Conservation (phyloP, 2,113 vertebrate genomes). For the Antechinus flavipes region DNA sequence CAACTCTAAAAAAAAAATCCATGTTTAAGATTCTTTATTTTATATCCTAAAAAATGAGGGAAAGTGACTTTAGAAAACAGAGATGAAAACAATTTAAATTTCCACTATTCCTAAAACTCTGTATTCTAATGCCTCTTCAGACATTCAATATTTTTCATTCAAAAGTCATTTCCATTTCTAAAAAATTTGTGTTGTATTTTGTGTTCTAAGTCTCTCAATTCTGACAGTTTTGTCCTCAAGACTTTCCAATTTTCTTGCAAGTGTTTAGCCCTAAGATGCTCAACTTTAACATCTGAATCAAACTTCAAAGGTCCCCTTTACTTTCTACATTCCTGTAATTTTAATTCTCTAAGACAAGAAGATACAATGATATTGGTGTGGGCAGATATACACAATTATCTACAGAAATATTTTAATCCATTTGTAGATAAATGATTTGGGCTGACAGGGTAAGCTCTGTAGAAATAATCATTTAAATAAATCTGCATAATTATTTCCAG, state of each 20-base stretch:
- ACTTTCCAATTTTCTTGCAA: background rate
- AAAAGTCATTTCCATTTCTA: background rate
- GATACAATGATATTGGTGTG: background rate
- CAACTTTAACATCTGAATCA: background rate
- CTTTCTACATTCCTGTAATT: background rate
- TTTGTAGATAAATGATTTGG: background rate
- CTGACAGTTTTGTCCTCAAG: background rate
- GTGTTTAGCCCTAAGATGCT: background rate
- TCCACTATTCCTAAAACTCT: background rate
- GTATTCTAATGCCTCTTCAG: background rate
- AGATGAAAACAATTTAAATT: background rate
- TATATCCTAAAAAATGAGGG: background rate
- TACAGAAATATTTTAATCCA: background rate
- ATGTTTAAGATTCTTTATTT: background rate
- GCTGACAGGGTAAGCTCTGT: background rate
- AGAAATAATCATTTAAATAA: constrained; percentile 4
- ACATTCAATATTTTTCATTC: background rate
- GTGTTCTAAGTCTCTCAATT: background rate
- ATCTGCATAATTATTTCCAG: background rate
- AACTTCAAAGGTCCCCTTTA: background rate
- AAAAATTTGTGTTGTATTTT: background rate
- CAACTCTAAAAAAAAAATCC: background rate
- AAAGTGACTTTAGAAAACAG: background rate
- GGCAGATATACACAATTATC: background rate
- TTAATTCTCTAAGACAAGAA: background rate